Conservation (phyloP, 2,797 vertebrate species). For the Chiloscyllium punctatum region DNA sequence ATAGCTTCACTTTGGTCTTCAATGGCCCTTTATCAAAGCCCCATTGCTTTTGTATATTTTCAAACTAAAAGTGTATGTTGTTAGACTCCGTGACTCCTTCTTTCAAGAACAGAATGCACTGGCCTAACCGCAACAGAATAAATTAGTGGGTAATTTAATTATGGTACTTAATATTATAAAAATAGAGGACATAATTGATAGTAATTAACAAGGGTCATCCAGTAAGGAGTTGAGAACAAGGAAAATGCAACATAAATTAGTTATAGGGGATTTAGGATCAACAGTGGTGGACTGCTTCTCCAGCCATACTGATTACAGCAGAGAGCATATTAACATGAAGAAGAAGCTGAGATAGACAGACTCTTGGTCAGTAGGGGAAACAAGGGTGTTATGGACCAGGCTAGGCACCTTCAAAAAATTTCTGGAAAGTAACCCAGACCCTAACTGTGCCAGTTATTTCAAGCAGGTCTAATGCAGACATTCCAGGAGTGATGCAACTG, state of each 20-base stretch:
- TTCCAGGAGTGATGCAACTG: no score
- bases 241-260: background rate
- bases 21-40: background rate
- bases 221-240: background rate
- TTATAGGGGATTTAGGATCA: background rate
- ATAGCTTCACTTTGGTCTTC: background rate
- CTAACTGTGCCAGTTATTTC: no score
- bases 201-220: background rate
- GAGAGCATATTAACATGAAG: no score
- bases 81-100: background rate
- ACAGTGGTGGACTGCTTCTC: background rate
- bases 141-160: background rate
- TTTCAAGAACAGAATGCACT: no score
- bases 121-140: background rate
- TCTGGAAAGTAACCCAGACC: no score
- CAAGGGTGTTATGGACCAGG: no score
- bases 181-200: background rate
- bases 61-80: background rate
- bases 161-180: background rate
- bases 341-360: no score
- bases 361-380: no score
- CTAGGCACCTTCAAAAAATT: no score
- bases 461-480: no score
- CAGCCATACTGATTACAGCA: no score
- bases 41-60: background rate